Base-by-base conservation (phyloP, 2,113 vertebrate genomes). In the Lophotis ruficrista region DNA sequence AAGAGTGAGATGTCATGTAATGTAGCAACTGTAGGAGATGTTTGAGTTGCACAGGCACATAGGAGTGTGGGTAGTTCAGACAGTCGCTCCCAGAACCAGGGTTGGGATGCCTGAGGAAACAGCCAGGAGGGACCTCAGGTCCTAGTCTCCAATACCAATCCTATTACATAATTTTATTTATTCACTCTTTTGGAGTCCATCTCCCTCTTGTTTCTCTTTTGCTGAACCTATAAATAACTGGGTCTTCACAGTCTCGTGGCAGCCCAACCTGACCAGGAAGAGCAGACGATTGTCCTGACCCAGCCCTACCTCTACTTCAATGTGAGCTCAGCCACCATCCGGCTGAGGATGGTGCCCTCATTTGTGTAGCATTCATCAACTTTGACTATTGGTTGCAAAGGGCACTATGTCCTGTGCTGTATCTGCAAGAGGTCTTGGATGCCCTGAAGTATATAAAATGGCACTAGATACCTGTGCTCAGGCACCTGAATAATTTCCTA, bases 171-270 rank as follows among this genome's bases (percentile, higher is more conserved):
- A 7, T 72, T 90, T 85, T 57, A 68, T 79, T 68, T 3, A 69
- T 28, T 28, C 22, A 14, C 14, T 56, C 7, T 19, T 89, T 33
- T 27, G 33, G 14, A 50, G 7, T 48, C 15, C 7, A 5, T 54
- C 8, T 71, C 6, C 23, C 10, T 50, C 33, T 60, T 57, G 15
- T 17, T 82, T 71, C 10, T 65, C 14, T 62, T 72, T 61, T 1
- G 1, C 15, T 30, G 41, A 20, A 38, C 12, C 2, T 30, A 35
- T 23, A 58, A 54, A 30, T 38, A 27, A 18, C 10, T 0, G 1
- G 9, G 11, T 83, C 9, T 80, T 83, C 18, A 41, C 5, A 24
- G 23, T 8, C 13, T 21, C 54, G 8, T 51, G 27, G 18, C 13
- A 50, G n/a, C 20, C 43, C 43, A 62, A 19, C 10, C 10, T 73